Percentiles rank a stretch among this genome's conserved stretches.
Conservation (phyloP, 1,140 invertebrate species). For the Harpegnathos saltator region DNA sequence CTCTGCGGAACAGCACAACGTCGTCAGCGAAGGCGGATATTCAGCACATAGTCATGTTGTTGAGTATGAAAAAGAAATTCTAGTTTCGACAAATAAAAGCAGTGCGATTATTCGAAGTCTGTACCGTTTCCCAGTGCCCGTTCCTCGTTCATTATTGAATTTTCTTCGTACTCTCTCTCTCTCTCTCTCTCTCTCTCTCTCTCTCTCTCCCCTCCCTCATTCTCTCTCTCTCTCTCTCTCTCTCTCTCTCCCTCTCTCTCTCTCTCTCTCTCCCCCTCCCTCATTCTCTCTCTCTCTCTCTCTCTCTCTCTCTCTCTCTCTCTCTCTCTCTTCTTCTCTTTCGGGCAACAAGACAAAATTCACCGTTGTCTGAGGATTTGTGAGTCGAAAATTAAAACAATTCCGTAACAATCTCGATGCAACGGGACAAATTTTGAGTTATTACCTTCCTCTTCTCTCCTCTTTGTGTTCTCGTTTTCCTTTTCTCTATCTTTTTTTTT, state of each 20-base stretch:
- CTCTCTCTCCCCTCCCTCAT: too few species aligned
- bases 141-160: constrained; percentile 74
- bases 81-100: constrained; percentile 46
- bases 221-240: constrained; percentile 20
- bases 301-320: constrained; percentile 13
- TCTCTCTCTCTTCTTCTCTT: neutral
- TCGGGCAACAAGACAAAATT: constrained; percentile 77
- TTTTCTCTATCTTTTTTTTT: neutral
- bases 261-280: constrained; percentile 11
- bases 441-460: constrained; percentile 60
- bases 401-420: constrained; percentile 64
- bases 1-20: constrained; percentile 15
- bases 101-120: constrained; percentile 62
- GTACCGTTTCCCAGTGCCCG: constrained; percentile 73
- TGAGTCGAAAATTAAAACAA: constrained; percentile 58
- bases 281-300: neutral
- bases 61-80: constrained; percentile 11
- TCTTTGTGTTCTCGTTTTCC: constrained; percentile 1
- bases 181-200: neutral
- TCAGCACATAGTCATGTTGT: constrained; percentile 11
- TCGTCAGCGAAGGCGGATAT: constrained; percentile 19
- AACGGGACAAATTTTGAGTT: constrained; percentile 76
- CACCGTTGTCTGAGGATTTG: constrained; percentile 64
- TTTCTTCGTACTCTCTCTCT: constrained; percentile 26
- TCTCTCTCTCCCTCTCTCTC: neutral